Conservation (phyloP, 2,888 invertebrate species). For the Electrophaes corylata region DNA sequence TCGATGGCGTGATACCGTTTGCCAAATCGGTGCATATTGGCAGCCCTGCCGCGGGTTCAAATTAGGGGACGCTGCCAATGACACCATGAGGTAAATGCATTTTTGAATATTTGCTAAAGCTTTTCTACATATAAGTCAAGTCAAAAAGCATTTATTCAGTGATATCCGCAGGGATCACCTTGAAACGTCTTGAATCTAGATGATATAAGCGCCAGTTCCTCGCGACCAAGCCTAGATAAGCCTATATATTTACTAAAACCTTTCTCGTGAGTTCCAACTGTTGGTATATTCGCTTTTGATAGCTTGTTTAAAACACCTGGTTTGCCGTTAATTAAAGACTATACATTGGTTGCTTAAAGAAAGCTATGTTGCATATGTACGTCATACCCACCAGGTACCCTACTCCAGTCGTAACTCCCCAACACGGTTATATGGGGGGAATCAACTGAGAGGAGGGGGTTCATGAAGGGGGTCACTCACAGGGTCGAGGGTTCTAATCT, state of each 20-base stretch:
- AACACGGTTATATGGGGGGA: constrained; percentile 5
- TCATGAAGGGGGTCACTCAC: constrained; percentile 14
- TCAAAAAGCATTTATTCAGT: too few species aligned
- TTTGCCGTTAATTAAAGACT: too few species aligned
- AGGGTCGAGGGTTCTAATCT: constrained; percentile 33
- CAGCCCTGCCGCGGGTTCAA: constrained; percentile 12
- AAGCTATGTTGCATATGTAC: not conserved
- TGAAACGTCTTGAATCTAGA: too few species aligned
- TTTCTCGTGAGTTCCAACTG: too few species aligned
- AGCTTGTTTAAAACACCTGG: too few species aligned
- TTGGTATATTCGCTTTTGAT: too few species aligned
- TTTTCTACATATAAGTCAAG: too few species aligned
- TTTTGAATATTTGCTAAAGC: not conserved
- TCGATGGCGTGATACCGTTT: constrained; percentile 20
- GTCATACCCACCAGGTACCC: not conserved
- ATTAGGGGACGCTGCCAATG: constrained; percentile 21
- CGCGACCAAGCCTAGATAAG: too few species aligned
- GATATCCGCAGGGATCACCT: too few species aligned
- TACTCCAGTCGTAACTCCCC: constrained; percentile 2
- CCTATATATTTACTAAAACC: too few species aligned
- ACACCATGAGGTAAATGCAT: constrained; percentile 12
- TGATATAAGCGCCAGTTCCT: too few species aligned
- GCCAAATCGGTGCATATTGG: constrained; percentile 33
- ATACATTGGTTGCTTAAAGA: not conserved
- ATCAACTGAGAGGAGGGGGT: constrained; percentile 1